A percentile compares a stretch with the other conserved stretches of the same genome.
phyloP scores from a whole-genome alignment of 2,113 vertebrate species.

The Lucifuga dentata region DNA sequence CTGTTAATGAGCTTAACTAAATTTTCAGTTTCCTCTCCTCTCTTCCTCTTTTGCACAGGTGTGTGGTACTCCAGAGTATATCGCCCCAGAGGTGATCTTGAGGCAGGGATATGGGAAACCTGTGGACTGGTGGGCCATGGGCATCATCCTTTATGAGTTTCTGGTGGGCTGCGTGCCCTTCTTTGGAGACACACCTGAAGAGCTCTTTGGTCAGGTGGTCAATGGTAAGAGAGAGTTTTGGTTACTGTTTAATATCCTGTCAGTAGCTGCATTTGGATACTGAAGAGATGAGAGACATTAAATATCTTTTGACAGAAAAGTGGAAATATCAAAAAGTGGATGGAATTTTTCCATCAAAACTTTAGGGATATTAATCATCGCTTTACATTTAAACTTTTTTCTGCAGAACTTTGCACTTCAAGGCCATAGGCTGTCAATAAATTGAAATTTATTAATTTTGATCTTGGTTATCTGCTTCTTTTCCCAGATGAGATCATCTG shows the following conservation, averaged over 20 bases:
- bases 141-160: constrained; percentile 93
- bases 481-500: constrained; percentile 93
- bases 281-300: no score
- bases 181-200: constrained; percentile 95
- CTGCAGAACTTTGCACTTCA: background rate
- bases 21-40: background rate
- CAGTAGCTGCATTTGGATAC: background rate
- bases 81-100: constrained; percentile 95
- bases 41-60: constrained; percentile 80
- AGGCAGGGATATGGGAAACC: constrained; percentile 96
- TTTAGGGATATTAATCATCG: no score
- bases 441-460: background rate
- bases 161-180: constrained; percentile 96
- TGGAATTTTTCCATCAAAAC: no score
- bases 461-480: constrained; percentile 1
- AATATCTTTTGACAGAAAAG: no score
- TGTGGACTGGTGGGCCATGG: constrained; percentile 99
- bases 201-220: constrained; percentile 95
- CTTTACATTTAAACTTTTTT: background rate
- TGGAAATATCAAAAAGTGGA: no score
- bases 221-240: constrained; percentile 84
- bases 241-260: background rate
- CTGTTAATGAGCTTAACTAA: background rate
- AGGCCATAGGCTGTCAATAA: no score
- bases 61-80: constrained; percentile 96